These are phyloP conservation scores for Muntiacus reevesi DNA, from an alignment of 2,113 vertebrate species.

Conservation along the genomic window DNA sequence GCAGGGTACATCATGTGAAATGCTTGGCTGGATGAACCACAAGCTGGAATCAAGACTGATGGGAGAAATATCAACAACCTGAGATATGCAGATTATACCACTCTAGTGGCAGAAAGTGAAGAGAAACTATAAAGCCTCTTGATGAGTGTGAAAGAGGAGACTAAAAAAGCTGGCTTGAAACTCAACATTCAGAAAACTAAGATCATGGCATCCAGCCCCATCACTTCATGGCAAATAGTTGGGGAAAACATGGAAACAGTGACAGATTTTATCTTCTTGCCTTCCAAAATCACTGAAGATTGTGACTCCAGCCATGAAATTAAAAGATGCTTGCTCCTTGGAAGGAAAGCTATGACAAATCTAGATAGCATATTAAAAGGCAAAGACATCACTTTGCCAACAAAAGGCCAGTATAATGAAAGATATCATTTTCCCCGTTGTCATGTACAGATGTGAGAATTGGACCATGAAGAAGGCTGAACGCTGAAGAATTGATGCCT, in stretches of 20 bases:
- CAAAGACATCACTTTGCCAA: neutral
- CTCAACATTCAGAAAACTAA: neutral
- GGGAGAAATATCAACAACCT: neutral
- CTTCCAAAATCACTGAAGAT: neutral
- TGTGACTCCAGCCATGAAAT: neutral
- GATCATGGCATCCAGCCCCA: neutral
- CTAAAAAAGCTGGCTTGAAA: neutral
- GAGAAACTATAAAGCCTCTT: neutral
- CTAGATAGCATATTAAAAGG: neutral
- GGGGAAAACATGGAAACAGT: neutral
- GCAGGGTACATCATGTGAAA: neutral
- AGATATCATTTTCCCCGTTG: neutral
- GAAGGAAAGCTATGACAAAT: neutral
- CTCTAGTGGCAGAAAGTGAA: neutral
- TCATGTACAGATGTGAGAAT: neutral
- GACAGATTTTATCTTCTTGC: neutral
- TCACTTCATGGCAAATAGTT: neutral
- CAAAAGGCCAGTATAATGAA: neutral
- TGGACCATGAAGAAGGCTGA: neutral
- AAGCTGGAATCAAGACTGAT: neutral
- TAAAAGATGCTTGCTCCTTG: neutral
- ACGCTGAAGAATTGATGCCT: neutral
- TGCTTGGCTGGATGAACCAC: neutral
- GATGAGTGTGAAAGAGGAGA: neutral
- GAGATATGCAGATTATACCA: neutral